A percentile compares a stretch with the other conserved stretches of the same genome.
These are phyloP conservation scores for Cygnus buccinator DNA, from an alignment of 2,113 vertebrate species.

Conservation along the genomic window DNA sequence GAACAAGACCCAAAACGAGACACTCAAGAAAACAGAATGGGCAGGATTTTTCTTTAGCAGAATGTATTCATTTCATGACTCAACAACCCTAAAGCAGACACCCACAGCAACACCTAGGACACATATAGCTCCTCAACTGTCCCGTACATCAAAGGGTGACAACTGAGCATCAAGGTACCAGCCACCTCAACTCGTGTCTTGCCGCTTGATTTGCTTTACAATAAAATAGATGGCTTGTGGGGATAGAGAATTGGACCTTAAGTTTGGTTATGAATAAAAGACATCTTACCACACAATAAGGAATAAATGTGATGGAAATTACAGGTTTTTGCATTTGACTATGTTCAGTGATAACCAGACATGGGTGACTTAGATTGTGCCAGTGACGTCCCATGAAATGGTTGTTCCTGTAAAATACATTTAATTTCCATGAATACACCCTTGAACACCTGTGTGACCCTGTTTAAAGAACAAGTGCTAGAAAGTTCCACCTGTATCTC, in stretches of 20 bases:
- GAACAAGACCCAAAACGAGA: not conserved
- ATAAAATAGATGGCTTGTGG: not conserved
- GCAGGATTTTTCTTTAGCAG: not conserved
- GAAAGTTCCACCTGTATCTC: not conserved
- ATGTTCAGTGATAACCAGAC: not conserved
- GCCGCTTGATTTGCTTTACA: not conserved
- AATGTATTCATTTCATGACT: not conserved
- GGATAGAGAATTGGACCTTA: not conserved
- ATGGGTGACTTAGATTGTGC: not conserved
- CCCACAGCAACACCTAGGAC: not conserved
- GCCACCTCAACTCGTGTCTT: not conserved
- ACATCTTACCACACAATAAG: not conserved
- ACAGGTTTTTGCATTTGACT: not conserved
- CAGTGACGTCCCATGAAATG: not conserved
- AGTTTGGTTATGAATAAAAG: not conserved
- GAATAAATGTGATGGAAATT: not conserved
- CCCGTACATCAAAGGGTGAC: not conserved
- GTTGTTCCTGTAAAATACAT: not conserved
- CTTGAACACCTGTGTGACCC: not conserved
- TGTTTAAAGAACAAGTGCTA: not conserved
- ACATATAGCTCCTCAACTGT: not conserved
- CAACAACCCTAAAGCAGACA: not conserved
- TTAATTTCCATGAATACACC: not conserved
- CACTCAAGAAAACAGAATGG: not conserved
- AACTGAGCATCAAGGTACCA: fast-evolving